A percentile compares a stretch with the other conserved stretches of the same genome.
Conservation (phyloP, 2,797 vertebrate species). For the Glyptemys insculpta region DNA sequence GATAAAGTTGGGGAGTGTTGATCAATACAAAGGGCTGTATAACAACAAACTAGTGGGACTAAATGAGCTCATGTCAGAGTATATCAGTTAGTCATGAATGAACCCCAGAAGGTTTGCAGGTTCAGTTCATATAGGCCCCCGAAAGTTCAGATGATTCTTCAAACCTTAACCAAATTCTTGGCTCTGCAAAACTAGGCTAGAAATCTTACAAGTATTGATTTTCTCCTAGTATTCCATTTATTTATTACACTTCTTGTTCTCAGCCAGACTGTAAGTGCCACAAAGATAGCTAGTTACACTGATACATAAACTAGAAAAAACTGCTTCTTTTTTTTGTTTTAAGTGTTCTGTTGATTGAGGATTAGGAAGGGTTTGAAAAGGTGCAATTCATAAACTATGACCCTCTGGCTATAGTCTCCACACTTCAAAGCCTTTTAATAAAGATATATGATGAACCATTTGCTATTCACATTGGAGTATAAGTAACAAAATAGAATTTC, state of each 20-base stretch:
- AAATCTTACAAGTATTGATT: background rate
- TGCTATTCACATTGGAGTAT: conserved; percentile 83
- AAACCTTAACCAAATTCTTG: background rate
- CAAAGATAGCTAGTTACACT: conserved; percentile 63
- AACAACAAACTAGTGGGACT: background rate
- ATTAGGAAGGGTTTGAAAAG: conserved; percentile 81
- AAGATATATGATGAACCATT: conserved; percentile 86
- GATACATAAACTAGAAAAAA: conserved; percentile 66
- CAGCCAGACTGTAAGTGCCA: conserved; percentile 77
- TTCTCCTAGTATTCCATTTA: background rate
- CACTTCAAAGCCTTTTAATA: conserved; percentile 87
- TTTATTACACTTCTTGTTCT: conserved; percentile 39
- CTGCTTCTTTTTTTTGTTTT: background rate
- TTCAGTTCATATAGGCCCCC: background rate
- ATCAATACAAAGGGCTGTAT: background rate
- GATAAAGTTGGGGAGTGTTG: background rate
- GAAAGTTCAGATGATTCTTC: background rate
- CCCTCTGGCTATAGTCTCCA: conserved; percentile 84
- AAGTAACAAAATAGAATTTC: conserved; percentile 84
- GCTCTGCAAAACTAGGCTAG: background rate
- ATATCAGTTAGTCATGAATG: background rate
- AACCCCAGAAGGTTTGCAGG: background rate
- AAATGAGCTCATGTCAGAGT: background rate
- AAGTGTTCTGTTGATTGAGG: conserved; percentile 71
- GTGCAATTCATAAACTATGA: conserved; percentile 84